These are phyloP conservation scores for Procambarus clarkii DNA, from an alignment of 1,140 invertebrate genomes.

Conservation along the genomic window DNA sequence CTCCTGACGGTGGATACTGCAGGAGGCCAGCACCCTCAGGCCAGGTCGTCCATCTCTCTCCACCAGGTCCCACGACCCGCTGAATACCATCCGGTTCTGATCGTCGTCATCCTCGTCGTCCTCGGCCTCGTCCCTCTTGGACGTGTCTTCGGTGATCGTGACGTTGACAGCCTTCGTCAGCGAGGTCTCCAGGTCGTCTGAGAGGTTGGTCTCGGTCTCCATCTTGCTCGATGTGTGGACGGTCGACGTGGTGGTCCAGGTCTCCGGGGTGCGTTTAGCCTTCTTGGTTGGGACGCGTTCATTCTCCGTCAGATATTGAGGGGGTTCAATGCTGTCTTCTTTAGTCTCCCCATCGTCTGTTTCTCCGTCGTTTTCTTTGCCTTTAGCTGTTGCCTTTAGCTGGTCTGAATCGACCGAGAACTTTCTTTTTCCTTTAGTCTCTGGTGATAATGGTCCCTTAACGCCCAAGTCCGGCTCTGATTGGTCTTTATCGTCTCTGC, in stretches of 20 bases:
- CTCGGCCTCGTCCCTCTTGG: slow-evolving; percentile 6
- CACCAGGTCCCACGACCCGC: slow-evolving; percentile 7
- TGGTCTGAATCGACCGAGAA: not conserved
- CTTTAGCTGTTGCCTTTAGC: not conserved
- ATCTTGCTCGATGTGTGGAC: slow-evolving; percentile 7
- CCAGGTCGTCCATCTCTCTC: slow-evolving; percentile 20
- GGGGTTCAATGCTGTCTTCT: not conserved
- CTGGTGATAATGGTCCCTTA: not conserved
- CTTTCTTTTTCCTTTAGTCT: not conserved
- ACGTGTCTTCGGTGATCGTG: slow-evolving; percentile 14
- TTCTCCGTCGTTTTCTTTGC: not conserved
- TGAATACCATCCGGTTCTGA: not conserved
- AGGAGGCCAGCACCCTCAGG: slow-evolving; percentile 19
- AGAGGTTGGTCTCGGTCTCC: slow-evolving; percentile 12
- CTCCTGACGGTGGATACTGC: slow-evolving; percentile 53
- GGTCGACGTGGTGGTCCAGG: not conserved
- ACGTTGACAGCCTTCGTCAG: slow-evolving; percentile 35
- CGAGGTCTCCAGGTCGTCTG: slow-evolving; percentile 10
- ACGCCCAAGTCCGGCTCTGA: not conserved
- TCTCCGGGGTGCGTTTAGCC: not conserved
- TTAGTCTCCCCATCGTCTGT: not conserved
- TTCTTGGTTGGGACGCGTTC: not conserved
- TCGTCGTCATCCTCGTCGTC: not conserved
- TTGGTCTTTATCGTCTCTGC: not conserved
- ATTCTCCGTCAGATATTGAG: not conserved